phyloP scores from a whole-genome alignment of 2,888 invertebrate species.

The Taphrorychus bicolor region DNA sequence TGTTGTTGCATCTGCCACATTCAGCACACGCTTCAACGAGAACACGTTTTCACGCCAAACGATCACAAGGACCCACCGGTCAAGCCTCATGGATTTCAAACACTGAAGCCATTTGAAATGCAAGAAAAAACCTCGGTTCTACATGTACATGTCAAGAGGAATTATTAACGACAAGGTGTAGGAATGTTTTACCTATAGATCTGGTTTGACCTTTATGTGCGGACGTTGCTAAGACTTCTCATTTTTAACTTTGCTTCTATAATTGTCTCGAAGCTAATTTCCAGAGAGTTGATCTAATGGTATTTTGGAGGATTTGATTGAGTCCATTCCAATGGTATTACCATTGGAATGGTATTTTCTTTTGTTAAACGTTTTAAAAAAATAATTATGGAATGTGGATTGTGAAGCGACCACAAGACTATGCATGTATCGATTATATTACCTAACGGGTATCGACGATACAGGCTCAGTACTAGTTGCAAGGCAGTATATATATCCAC shows the following conservation, averaged over 20 bases:
- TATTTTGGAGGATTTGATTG: too few species aligned
- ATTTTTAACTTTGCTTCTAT: too few species aligned
- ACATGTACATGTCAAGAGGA: background rate
- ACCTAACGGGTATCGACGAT: too few species aligned
- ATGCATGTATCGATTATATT: background rate
- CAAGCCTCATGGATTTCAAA: slow-evolving; percentile 9
- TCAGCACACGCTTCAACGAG: background rate
- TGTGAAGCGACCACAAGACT: too few species aligned
- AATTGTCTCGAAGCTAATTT: background rate
- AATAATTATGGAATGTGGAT: too few species aligned
- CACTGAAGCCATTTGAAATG: slow-evolving; percentile 12
- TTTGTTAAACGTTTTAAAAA: too few species aligned
- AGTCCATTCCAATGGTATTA: too few species aligned
- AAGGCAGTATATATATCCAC: slow-evolving; percentile 56
- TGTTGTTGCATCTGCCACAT: background rate
- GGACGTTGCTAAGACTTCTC: too few species aligned
- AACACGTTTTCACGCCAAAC: slow-evolving; percentile 2
- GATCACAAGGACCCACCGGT: slow-evolving; percentile 7
- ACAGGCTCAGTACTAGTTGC: background rate
- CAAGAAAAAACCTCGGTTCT: background rate
- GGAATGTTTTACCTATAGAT: background rate
- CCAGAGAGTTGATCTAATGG: too few species aligned
- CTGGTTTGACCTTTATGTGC: too few species aligned
- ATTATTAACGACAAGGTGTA: background rate
- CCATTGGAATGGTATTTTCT: too few species aligned